Percentiles rank a stretch among this genome's conserved stretches.
These are phyloP conservation scores for Cygnus olor DNA, from an alignment of 2,797 vertebrate species.

Conservation along the genomic window DNA sequence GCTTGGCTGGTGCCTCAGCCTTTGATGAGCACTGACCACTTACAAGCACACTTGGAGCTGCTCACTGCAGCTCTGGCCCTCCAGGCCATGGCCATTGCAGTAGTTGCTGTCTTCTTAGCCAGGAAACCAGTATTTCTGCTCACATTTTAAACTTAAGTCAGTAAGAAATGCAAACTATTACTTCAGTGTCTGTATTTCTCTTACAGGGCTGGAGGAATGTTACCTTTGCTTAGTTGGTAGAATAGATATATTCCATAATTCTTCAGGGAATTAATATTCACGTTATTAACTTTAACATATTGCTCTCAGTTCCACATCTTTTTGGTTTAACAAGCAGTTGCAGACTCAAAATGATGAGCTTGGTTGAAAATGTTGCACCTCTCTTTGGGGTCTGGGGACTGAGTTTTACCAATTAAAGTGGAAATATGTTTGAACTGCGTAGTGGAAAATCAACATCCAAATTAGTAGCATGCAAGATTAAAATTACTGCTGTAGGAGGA, in stretches of 20 bases:
- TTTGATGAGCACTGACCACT: neutral
- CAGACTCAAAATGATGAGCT: slow-evolving; percentile 45
- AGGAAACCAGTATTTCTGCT: neutral
- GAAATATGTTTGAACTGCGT: slow-evolving; percentile 28
- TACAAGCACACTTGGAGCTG: neutral
- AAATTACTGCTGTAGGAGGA: neutral
- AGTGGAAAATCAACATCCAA: slow-evolving; percentile 40
- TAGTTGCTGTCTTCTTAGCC: neutral
- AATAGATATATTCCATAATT: neutral
- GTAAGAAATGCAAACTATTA: neutral
- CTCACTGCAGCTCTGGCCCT: neutral
- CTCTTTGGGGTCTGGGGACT: slow-evolving; percentile 52
- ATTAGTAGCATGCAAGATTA: neutral
- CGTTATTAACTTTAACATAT: slow-evolving; percentile 55
- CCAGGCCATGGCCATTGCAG: neutral
- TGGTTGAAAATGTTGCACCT: slow-evolving; percentile 41
- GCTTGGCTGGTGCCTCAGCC: neutral
- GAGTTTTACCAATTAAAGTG: slow-evolving; percentile 55
- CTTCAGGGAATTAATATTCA: slow-evolving; percentile 57
- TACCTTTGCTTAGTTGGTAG: slow-evolving; percentile 26
- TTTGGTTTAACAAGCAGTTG: slow-evolving; percentile 62
- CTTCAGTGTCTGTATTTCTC: neutral
- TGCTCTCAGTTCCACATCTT: slow-evolving; percentile 23
- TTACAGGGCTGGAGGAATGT: neutral
- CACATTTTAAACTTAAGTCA: neutral